Conservation (phyloP, 2,888 invertebrate species). For the Pseudococcus viburni region DNA sequence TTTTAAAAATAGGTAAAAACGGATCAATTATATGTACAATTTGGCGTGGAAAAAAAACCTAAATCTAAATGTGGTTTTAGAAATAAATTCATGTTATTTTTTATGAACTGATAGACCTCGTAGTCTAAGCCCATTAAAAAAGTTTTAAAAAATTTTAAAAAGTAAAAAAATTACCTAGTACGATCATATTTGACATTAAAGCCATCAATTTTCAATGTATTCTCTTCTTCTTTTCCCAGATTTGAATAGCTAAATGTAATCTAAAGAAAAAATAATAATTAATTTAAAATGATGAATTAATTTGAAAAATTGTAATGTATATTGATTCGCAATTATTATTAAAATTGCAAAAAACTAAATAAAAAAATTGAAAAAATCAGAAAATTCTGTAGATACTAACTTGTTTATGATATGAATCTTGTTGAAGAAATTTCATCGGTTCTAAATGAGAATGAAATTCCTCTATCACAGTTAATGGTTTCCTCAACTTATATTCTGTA, state of each 20-base stretch:
- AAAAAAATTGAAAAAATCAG: neutral
- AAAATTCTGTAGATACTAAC: slow-evolving; percentile 72
- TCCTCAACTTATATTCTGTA: slow-evolving; percentile 53
- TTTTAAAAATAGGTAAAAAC: too few relatives aligned
- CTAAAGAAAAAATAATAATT: slow-evolving; percentile 72
- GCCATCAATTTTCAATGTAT: slow-evolving; percentile 88
- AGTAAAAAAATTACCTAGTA: slow-evolving; percentile 77
- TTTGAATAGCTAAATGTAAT: slow-evolving; percentile 90
- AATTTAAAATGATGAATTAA: slow-evolving; percentile 44
- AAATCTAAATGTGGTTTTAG: too few relatives aligned
- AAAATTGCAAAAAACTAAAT: neutral
- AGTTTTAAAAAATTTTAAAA: too few relatives aligned
- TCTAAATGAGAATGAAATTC: slow-evolving; percentile 96
- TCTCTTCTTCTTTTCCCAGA: slow-evolving; percentile 83
- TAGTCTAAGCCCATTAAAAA: neutral
- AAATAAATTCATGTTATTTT: too few relatives aligned
- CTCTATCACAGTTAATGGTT: slow-evolving; percentile 80
- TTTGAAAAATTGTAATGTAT: neutral
- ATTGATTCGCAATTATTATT: too few relatives aligned
- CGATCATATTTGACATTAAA: slow-evolving; percentile 86
- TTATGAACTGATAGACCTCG: too few relatives aligned
- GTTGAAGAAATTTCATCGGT: slow-evolving; percentile 87
- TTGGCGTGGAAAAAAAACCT: too few relatives aligned
- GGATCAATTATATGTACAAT: too few relatives aligned
- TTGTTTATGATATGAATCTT: slow-evolving; percentile 86